phyloP scores from a whole-genome alignment of 2,113 vertebrate genomes.

The Pelecanus crispus region DNA sequence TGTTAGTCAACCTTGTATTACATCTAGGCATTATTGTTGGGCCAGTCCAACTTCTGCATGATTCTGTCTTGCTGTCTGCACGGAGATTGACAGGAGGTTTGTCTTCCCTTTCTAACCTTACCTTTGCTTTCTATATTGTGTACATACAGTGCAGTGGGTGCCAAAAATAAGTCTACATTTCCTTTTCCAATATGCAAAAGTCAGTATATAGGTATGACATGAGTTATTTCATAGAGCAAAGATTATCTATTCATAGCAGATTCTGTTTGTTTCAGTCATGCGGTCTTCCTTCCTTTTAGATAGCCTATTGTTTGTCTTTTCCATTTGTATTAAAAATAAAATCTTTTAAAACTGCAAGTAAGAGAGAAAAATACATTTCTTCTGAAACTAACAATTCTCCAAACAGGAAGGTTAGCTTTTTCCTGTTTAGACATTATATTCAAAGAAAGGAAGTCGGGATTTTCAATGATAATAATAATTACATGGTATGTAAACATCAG shows the following conservation, averaged over 20 bases:
- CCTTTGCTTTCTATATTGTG: background rate
- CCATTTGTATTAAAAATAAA: slow-evolving; percentile 52
- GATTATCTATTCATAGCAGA: background rate
- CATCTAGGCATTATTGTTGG: background rate
- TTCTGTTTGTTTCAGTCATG: background rate
- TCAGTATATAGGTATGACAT: slow-evolving; percentile 5
- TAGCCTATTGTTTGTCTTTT: slow-evolving; percentile 44
- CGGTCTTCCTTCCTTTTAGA: slow-evolving; percentile 48
- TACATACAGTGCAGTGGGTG: background rate
- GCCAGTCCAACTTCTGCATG: background rate
- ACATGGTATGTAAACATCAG: slow-evolving; percentile 20
- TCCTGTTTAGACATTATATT: slow-evolving; percentile 67
- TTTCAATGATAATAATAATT: slow-evolving; percentile 56
- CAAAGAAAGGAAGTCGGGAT: slow-evolving; percentile 59
- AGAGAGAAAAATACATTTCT: slow-evolving; percentile 9
- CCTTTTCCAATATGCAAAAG: slow-evolving; percentile 29
- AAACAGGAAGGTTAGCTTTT: slow-evolving; percentile 61
- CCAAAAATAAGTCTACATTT: slow-evolving; percentile 41
- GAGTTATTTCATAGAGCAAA: slow-evolving; percentile 1
- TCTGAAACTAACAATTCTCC: slow-evolving; percentile 30
- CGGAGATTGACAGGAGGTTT: background rate
- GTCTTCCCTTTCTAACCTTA: background rate
- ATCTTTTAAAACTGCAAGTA: slow-evolving; percentile 46
- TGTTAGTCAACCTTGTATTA: background rate
- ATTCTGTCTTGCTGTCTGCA: background rate